Evolutionary conservation across 2,113 vertebrate genomes (phyloP), one percentile per base, ranked within the genome.

Genomic region (Daphoenositta chrysoptera): DNA sequence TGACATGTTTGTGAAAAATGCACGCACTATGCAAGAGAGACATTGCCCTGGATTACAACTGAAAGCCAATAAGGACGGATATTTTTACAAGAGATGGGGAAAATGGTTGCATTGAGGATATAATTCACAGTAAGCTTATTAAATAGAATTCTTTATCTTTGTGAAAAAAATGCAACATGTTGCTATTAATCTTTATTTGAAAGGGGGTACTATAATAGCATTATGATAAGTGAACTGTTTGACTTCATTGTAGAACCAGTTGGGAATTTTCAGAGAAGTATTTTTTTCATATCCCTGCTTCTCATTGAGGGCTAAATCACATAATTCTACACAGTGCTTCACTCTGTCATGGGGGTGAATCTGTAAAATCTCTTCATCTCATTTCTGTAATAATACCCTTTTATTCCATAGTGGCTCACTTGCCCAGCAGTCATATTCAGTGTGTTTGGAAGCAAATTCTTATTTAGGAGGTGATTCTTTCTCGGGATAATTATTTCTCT

Each of bases 1-100:
- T 89, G 94, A 96, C 87, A 91, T 89, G 61, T 95, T 97, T 95
- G 77, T 97, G 93, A 96, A 96, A 91, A 94, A 96, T 82, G 83
- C 90, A 81, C 0, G 0, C 37, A 91, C 60, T 39, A 78, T 94
- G 58, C 58, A 54, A 69, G 69, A 75, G 58, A 87, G 89, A 83
- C 58, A 8, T 92, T 84, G 63, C 39, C 45, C 64, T 89, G 76
- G 60, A 92, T 93, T 89, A 85, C 70, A 76, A 20, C 45, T 76
- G 48, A 88, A 90, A 93, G 28, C 76, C 91, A 94, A 61, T 33
- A 75, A 81, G 81, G 60, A 63, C 28, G 89, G 86, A 83, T 81
- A 75, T 72, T 93, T 89, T 86, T 66, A 33, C n/a, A 71, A 75
- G 87, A 75, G 40, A 77, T 66, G 33, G 16, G 28, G 45, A 72